phyloP scores from a whole-genome alignment of 2,888 invertebrate genomes.

The Orchesellides sinensis region DNA sequence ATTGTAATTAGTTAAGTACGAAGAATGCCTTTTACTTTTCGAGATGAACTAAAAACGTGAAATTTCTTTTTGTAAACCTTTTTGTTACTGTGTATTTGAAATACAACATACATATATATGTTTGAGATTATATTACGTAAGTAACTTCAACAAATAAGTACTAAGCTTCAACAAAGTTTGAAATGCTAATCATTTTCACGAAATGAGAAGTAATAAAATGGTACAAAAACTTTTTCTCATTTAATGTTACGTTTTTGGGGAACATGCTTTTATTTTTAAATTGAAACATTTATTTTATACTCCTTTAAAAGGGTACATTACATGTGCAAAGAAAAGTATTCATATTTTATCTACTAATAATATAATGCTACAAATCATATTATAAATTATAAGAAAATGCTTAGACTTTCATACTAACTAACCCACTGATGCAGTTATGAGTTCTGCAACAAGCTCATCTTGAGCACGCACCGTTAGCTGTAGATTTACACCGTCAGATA shows the following conservation, averaged over 20 bases:
- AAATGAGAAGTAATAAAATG: conserved; percentile 60
- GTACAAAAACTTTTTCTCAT: conserved; percentile 49
- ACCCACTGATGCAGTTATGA: conserved; percentile 91
- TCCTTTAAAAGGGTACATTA: too few relatives aligned
- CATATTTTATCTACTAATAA: background rate
- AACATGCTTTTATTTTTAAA: too few relatives aligned
- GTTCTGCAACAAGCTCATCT: conserved; percentile 89
- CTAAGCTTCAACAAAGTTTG: background rate
- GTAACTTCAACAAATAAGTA: background rate
- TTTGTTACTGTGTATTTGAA: background rate
- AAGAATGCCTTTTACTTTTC: background rate
- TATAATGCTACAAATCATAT: background rate
- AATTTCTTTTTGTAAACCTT: conserved; percentile 23
- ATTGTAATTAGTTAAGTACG: background rate
- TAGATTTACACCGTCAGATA: conserved; percentile 94
- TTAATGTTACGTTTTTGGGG: background rate
- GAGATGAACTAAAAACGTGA: background rate
- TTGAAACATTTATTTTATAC: background rate
- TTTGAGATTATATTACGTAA: background rate
- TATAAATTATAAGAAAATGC: background rate
- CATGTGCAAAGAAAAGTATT: background rate
- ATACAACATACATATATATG: background rate
- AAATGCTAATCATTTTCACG: conserved; percentile 34
- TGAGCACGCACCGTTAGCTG: conserved; percentile 93
- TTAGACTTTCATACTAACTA: conserved; percentile 77